phyloP scores from a whole-genome alignment of 2,888 invertebrate species.

The Eudemis profundana region DNA sequence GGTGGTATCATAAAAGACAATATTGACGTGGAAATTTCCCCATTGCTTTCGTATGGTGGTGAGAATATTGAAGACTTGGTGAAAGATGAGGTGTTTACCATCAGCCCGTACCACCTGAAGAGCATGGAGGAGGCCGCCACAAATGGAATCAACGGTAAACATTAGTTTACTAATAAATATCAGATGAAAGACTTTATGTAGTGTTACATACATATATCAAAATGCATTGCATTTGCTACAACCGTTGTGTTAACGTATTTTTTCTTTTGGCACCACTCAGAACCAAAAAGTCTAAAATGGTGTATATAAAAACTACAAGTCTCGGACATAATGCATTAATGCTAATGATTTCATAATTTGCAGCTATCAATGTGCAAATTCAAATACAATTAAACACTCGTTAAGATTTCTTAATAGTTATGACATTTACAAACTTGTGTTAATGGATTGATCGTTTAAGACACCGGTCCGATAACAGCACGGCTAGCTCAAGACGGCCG shows the following conservation, averaged over 20 bases:
- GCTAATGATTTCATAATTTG: neutral
- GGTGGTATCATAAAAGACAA: constrained; percentile 90
- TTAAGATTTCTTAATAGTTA: neutral
- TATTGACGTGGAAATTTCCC: constrained; percentile 95
- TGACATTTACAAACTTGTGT: neutral
- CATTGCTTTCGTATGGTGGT: constrained; percentile 95
- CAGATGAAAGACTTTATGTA: neutral
- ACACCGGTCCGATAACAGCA: too few species aligned
- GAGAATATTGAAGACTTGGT: constrained; percentile 91
- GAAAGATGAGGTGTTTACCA: constrained; percentile 87
- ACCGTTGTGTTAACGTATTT: too few species aligned
- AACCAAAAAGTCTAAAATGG: too few species aligned
- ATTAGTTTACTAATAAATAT: constrained; percentile 52
- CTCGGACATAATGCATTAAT: too few species aligned
- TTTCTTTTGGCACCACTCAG: too few species aligned
- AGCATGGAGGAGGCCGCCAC: constrained; percentile 69
- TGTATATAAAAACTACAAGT: too few species aligned
- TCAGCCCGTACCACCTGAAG: constrained; percentile 87
- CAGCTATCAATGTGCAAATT: neutral
- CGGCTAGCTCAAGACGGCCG: too few species aligned
- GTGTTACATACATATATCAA: too few species aligned
- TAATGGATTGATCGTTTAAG: too few species aligned
- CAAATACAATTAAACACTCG: neutral
- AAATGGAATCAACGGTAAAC: constrained; percentile 75
- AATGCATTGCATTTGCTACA: too few species aligned